Conservation (phyloP, 2,888 invertebrate species). For the Phania funesta region DNA sequence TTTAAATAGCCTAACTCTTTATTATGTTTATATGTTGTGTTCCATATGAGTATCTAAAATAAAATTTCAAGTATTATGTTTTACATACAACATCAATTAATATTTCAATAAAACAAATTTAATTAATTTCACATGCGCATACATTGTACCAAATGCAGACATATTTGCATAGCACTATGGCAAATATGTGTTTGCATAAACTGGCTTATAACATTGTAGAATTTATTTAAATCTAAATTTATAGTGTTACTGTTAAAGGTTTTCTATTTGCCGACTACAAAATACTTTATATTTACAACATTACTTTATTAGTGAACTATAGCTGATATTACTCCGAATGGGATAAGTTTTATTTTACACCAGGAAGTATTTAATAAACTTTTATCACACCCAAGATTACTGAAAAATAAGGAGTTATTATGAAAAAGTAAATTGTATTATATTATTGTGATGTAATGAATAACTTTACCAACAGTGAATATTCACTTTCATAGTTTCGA, state of each 20-base stretch:
- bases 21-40: not conserved
- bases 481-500: no score
- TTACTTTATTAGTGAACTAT: no score
- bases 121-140: constrained; percentile 12
- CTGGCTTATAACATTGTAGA: not conserved
- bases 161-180: not conserved
- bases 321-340: no score
- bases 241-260: not conserved
- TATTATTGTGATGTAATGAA: no score
- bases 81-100: not conserved
- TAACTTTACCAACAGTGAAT: no score
- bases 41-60: not conserved
- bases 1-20: no score
- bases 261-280: not conserved
- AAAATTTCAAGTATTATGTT: not conserved
- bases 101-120: constrained; percentile 24
- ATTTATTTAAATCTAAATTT: not conserved
- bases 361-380: no score
- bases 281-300: no score
- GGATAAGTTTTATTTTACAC: no score
- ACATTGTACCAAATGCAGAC: not conserved
- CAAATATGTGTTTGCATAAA: not conserved
- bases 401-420: no score
- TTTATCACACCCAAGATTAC: no score
- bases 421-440: no score